Evolutionary conservation across 2,797 vertebrate species (phyloP).

Genomic region (Mastacembelus armatus): DNA sequence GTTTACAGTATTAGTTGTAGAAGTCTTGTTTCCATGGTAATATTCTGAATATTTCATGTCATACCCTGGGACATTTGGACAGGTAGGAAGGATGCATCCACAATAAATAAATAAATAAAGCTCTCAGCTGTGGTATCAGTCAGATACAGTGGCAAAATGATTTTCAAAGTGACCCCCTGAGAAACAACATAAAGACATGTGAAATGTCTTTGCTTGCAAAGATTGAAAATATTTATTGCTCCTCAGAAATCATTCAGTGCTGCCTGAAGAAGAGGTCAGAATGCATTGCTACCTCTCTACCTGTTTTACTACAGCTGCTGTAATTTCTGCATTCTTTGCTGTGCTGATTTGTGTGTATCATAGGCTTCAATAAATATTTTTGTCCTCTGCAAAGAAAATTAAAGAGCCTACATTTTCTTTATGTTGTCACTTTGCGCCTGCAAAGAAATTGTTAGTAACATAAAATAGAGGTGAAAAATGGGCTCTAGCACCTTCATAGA

Average conservation of each 20-base stretch:
- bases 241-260: conserved; percentile 15
- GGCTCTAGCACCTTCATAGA: too few species aligned
- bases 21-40: conserved; percentile 31
- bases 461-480: too few species aligned
- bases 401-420: neutral
- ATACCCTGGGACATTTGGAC: conserved; percentile 11
- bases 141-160: conserved; percentile 3
- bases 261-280: conserved; percentile 18
- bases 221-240: conserved; percentile 36
- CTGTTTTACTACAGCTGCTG: conserved; percentile 23
- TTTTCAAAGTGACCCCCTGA: conserved; percentile 38
- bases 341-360: conserved; percentile 14
- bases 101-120: conserved; percentile 7
- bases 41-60: conserved; percentile 20
- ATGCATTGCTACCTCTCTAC: conserved; percentile 12
- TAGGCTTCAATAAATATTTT: conserved; percentile 13
- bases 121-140: conserved; percentile 18
- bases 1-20: too few species aligned
- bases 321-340: conserved; percentile 12
- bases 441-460: too few species aligned
- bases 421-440: too few species aligned
- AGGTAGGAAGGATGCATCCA: conserved; percentile 16
- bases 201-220: conserved; percentile 34
- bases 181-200: conserved; percentile 35
- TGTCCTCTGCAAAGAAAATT: neutral